Conservation (phyloP, 2,888 invertebrate genomes). For the Acanthoscelides obtectus region DNA sequence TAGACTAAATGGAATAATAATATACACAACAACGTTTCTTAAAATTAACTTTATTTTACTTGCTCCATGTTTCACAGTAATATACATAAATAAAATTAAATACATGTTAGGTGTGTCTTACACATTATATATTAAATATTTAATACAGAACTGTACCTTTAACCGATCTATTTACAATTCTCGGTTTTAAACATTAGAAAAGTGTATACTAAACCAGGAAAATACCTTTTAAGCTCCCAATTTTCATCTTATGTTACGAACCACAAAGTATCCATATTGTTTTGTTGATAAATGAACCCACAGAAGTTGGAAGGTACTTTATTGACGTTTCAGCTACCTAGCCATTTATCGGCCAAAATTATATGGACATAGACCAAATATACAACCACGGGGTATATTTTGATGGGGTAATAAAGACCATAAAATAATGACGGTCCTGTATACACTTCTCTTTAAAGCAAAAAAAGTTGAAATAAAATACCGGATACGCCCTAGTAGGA, state of each 20-base stretch:
- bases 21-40: slow-evolving; percentile 5
- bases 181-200: not conserved
- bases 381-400: too few species aligned
- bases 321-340: too few species aligned
- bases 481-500: not conserved
- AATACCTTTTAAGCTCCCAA: too few species aligned
- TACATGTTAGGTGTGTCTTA: slow-evolving; percentile 18
- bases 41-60: slow-evolving; percentile 17
- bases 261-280: too few species aligned
- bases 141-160: slow-evolving; percentile 3
- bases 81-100: slow-evolving; percentile 23
- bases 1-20: not conserved
- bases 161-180: not conserved
- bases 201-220: not conserved
- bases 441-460: not conserved
- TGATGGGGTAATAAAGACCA: too few species aligned
- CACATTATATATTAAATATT: slow-evolving; percentile 11
- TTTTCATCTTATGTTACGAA: too few species aligned
- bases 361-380: too few species aligned
- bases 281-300: too few species aligned
- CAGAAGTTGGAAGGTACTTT: too few species aligned
- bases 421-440: not conserved
- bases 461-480: not conserved
- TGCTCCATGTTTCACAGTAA: slow-evolving; percentile 24
- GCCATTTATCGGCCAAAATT: too few species aligned